Evolutionary conservation across 2,888 invertebrate species (phyloP), one percentile per base, ranked within the genome.

Genomic region (Panopea generosa): DNA sequence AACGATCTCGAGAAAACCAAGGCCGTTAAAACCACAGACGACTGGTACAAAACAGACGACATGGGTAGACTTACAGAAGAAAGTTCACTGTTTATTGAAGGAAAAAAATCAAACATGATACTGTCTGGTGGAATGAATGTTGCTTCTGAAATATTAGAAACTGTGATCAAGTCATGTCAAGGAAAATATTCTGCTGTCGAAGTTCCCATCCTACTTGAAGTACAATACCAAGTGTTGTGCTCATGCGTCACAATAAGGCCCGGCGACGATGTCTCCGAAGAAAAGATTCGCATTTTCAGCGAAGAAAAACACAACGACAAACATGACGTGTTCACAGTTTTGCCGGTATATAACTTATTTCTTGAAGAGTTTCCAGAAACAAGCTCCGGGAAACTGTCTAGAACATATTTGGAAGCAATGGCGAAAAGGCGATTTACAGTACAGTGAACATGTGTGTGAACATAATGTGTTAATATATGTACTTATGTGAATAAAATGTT

Each of bases 181-280:
- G 61, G 56, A 14, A 26, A 74, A 2, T 29, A 53, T 1, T 26
- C 49, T 20, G 71, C 70, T n/a, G 49, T 70, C 6, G 60, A 71
- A 14, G 73, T 77, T 22, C 76, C 76, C 22, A 55, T 80, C 16
- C 66, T 76, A 7, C 70, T 76, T 49, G 65, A 67, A 14, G 67
- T 63, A 11, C 49, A 66, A 7, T 76, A 60, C 50, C 79, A 79
- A 27, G 71, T 69, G 33, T 24, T 79, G n/a, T 79, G 79, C 71
- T 75, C 79, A 61, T 79, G 79, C 69, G 72, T 79, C 14, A 52
- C 72, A 18, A 38, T 53, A 7, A 26, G 68, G 26, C 50, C 24
- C 11, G 79, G 72, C 53, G 57, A 69, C 43, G 43, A 68, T 57
- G 50, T 69, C 11, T 72, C 71, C 11, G 75, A 67, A 61, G 69